Evolutionary conservation across 2,113 vertebrate genomes (phyloP).

Genomic region (Sinocyclocheilus anophthalmus): DNA sequence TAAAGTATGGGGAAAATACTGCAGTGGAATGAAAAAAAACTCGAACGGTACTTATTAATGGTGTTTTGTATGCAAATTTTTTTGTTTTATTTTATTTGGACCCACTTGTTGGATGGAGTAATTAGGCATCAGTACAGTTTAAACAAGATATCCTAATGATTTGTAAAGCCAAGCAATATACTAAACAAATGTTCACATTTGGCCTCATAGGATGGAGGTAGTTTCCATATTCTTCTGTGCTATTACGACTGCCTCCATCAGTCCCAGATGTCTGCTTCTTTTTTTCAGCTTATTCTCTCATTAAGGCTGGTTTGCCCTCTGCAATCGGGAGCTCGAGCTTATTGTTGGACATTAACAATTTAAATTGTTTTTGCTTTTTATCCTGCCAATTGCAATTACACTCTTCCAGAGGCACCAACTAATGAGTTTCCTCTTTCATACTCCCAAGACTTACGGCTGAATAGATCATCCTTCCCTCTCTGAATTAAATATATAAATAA

Average conservation of each 20-base stretch:
- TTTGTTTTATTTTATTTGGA: not conserved
- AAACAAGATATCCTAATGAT: not conserved
- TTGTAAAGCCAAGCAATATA: not conserved
- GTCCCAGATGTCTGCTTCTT: constrained; percentile 20
- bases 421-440: constrained; percentile 58
- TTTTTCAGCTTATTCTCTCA: constrained; percentile 27
- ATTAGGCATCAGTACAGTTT: not conserved
- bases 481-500: constrained; percentile 53
- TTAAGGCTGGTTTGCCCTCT: constrained; percentile 26
- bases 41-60: too few relatives aligned
- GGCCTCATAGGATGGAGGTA: not conserved
- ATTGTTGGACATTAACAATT: constrained; percentile 58
- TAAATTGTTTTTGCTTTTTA: constrained; percentile 56
- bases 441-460: constrained; percentile 45
- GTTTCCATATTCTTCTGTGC: not conserved
- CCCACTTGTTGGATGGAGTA: not conserved
- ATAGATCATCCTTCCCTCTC: constrained; percentile 44
- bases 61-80: too few relatives aligned
- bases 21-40: too few relatives aligned
- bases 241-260: not conserved
- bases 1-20: too few relatives aligned
- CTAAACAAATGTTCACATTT: constrained; percentile 18
- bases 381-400: constrained; percentile 54
- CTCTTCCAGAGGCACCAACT: constrained; percentile 46
- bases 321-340: constrained; percentile 30